Conservation (phyloP, 2,113 vertebrate genomes). For the Cepphus grylle region DNA sequence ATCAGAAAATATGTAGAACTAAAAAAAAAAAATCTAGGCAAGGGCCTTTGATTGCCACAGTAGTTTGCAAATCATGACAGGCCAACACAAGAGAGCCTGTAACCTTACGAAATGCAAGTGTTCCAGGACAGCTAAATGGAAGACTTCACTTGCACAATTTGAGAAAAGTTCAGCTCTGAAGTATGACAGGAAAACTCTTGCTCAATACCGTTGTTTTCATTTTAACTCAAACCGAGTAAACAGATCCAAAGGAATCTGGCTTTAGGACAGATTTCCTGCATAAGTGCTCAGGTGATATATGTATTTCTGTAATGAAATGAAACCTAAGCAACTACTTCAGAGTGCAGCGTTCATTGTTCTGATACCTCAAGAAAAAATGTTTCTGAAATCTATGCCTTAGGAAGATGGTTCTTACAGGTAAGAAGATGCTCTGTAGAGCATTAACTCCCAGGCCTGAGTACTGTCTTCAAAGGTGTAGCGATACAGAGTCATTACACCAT, state of each 20-base stretch:
- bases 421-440: background rate
- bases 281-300: background rate
- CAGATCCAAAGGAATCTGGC: background rate
- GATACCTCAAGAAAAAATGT: background rate
- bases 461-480: background rate
- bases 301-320: background rate
- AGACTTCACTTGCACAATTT: constrained; percentile 36
- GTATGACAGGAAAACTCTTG: constrained; percentile 16
- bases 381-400: background rate
- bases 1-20: background rate
- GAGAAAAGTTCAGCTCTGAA: constrained; percentile 37
- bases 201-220: constrained; percentile 28
- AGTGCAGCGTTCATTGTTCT: background rate
- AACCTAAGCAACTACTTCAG: background rate
- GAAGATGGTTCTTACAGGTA: background rate
- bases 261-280: background rate
- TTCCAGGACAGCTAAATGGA: constrained; percentile 18
- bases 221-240: constrained; percentile 22
- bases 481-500: background rate
- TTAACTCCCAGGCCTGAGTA: background rate
- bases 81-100: background rate
- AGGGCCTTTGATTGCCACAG: background rate
- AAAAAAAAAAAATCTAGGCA: background rate
- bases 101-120: background rate
- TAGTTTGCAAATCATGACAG: background rate